phyloP scores from a whole-genome alignment of 1,140 invertebrate species.

The Lerema accius region DNA sequence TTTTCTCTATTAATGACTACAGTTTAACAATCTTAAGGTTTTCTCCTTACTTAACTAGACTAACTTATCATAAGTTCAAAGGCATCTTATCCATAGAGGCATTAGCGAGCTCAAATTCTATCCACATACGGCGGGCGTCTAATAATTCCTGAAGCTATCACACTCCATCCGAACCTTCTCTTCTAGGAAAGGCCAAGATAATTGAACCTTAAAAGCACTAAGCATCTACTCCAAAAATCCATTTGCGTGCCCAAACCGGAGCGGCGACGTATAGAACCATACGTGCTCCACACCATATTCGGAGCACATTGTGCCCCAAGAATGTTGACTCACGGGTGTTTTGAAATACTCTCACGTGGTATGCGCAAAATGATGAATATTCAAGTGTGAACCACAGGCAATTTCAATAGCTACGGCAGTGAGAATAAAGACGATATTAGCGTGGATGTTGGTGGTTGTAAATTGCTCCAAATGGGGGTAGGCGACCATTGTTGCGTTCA shows the following conservation, averaged over 20 bases:
- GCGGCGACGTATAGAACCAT: constrained; percentile 2
- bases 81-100: too few species aligned
- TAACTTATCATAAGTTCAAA: too few species aligned
- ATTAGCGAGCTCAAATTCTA: too few species aligned
- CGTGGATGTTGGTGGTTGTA: not conserved
- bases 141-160: too few species aligned
- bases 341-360: constrained; percentile 43
- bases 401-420: not conserved
- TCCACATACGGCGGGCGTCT: too few species aligned
- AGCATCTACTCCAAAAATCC: constrained; percentile 14
- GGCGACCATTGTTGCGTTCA: constrained; percentile 26
- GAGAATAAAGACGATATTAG: not conserved
- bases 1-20: too few species aligned
- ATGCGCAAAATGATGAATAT: constrained; percentile 33
- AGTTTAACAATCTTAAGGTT: too few species aligned
- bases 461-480: constrained; percentile 25
- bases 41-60: too few species aligned
- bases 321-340: constrained; percentile 39
- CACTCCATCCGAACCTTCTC: not conserved
- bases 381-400: not conserved
- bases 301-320: constrained; percentile 35
- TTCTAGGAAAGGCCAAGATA: not conserved
- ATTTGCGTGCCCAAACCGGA: constrained; percentile 21
- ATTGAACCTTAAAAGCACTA: not conserved
- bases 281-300: constrained; percentile 27